phyloP scores from a whole-genome alignment of 2,797 vertebrate species.

The Mionectes olivaceus region DNA sequence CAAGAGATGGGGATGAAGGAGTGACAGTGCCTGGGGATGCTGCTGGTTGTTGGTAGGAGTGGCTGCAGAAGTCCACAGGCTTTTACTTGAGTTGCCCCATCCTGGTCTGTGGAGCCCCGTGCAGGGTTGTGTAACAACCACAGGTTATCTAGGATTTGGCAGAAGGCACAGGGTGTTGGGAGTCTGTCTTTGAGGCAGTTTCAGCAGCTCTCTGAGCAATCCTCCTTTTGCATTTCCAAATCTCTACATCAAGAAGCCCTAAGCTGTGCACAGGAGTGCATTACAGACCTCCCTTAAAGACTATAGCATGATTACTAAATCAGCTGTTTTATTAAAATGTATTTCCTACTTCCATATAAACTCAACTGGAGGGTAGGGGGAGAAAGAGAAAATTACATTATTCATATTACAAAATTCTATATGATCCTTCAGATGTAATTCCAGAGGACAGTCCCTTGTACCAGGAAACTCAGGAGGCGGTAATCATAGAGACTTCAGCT shows the following conservation, averaged over 20 bases:
- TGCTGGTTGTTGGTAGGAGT: rapidly evolving
- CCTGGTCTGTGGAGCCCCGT: rapidly evolving
- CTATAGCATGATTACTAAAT: neutral
- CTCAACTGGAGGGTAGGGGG: neutral
- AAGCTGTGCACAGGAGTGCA: neutral
- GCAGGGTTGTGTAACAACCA: rapidly evolving
- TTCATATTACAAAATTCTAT: neutral
- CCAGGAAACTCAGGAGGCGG: neutral
- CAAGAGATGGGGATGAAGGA: neutral
- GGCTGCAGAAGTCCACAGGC: neutral
- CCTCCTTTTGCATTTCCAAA: neutral
- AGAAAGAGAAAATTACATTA: neutral
- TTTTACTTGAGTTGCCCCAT: rapidly evolving
- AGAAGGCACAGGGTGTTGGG: neutral
- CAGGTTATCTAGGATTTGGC: neutral
- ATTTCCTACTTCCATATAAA: constrained; percentile 1
- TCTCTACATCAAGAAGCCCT: neutral
- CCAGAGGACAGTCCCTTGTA: neutral
- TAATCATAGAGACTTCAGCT: neutral
- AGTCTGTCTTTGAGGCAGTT: neutral
- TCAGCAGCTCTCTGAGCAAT: neutral
- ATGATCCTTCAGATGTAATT: neutral
- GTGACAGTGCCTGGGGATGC: rapidly evolving
- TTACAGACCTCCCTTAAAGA: neutral
- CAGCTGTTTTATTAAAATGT: constrained; percentile 20